phyloP scores from a whole-genome alignment of 2,888 invertebrate genomes.

The Temnothorax ravouxi region DNA sequence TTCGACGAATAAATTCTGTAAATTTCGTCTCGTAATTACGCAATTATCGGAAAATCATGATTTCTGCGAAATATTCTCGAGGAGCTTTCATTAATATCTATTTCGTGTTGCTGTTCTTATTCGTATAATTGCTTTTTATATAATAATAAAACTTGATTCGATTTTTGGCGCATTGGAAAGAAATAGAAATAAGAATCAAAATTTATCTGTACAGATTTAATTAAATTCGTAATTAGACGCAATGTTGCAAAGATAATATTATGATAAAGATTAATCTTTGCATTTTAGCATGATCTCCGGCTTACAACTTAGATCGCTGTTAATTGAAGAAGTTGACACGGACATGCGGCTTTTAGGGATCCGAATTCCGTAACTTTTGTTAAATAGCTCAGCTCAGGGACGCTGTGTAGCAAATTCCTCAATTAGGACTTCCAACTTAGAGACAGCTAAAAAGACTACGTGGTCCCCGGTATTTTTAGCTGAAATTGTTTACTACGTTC shows the following conservation, averaged over 20 bases:
- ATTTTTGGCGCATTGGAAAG: background rate
- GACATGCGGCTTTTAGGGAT: slow-evolving; percentile 33
- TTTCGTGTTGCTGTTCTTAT: background rate
- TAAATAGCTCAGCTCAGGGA: slow-evolving; percentile 42
- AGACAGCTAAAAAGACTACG: slow-evolving; percentile 37
- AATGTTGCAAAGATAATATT: background rate
- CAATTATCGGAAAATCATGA: slow-evolving; percentile 20
- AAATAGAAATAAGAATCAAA: background rate
- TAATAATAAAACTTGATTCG: background rate
- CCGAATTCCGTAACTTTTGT: slow-evolving; percentile 50
- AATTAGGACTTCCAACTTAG: slow-evolving; percentile 47
- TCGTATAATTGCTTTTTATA: background rate
- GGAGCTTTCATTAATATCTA: background rate
- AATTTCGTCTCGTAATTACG: background rate
- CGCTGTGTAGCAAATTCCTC: slow-evolving; percentile 32
- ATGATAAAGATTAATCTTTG: slow-evolving; percentile 8
- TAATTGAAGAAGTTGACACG: slow-evolving; percentile 44
- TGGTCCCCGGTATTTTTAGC: background rate
- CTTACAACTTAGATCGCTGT: slow-evolving; percentile 26
- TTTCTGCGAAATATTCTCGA: background rate
- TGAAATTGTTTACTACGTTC: slow-evolving; percentile 1
- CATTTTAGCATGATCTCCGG: slow-evolving; percentile 13
- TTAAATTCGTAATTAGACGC: background rate
- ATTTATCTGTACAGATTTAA: background rate
- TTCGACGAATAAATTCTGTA: slow-evolving; percentile 8